Evolutionary conservation across 2,797 vertebrate genomes (phyloP).

Genomic region (Discoglossus pictus): DNA sequence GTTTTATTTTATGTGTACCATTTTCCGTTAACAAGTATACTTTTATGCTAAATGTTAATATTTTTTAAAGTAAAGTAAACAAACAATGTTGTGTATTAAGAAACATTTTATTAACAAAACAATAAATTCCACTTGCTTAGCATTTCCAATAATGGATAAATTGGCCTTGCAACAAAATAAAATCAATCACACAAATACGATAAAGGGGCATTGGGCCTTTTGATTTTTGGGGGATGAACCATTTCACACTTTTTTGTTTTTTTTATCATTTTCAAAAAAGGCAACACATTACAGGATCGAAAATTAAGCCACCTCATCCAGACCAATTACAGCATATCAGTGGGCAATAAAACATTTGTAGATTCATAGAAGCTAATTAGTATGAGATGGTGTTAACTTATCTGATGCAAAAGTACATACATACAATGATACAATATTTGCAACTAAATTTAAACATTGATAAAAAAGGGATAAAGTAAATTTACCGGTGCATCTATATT

Average conservation of each 20-base stretch:
- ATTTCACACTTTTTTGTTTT: constrained; percentile 71
- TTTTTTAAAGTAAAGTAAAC: too few species aligned
- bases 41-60: too few species aligned
- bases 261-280: too few species aligned
- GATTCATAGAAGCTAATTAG: constrained; percentile 4
- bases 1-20: too few species aligned
- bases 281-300: constrained; percentile 78
- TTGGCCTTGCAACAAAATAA: constrained; percentile 81
- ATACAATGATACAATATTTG: constrained; percentile 14
- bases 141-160: constrained; percentile 85
- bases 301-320: constrained; percentile 76
- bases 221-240: constrained; percentile 67
- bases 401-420: constrained; percentile 30
- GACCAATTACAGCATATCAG: constrained; percentile 67
- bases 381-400: constrained; percentile 6
- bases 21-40: too few species aligned
- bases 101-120: constrained; percentile 89
- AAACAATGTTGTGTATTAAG: constrained; percentile 73
- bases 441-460: constrained; percentile 16
- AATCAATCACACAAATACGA: constrained; percentile 81
- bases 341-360: constrained; percentile 13
- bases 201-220: constrained; percentile 71
- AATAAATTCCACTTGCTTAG: constrained; percentile 85
- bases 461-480: constrained; percentile 28
- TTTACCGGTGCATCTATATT: constrained; percentile 8